Conservation (phyloP, 2,888 invertebrate species). For the Pecten maximus region DNA sequence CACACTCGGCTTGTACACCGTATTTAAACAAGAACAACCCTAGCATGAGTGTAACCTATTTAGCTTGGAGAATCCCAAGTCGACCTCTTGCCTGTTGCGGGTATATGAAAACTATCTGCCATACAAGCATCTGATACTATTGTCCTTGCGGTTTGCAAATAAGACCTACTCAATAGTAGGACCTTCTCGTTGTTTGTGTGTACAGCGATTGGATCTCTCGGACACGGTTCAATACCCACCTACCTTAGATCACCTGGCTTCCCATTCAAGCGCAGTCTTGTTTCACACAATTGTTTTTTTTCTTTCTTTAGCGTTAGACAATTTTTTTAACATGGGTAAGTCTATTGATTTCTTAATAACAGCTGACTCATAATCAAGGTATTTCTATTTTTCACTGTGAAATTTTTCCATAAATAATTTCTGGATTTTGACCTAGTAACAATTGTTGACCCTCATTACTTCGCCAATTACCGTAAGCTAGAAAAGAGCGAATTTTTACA, state of each 20-base stretch:
- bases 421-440: not conserved
- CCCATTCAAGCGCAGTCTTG: not conserved
- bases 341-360: not conserved
- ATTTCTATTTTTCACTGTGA: not conserved
- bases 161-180: not conserved
- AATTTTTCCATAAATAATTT: slow-evolving; percentile 26
- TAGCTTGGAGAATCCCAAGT: not conserved
- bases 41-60: slow-evolving; percentile 6
- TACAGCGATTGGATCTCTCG: slow-evolving; percentile 22
- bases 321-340: not conserved
- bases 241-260: slow-evolving; percentile 7
- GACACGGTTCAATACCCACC: slow-evolving; percentile 9
- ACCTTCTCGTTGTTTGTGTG: slow-evolving; percentile 17
- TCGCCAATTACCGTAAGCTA: not conserved
- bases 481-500: not conserved
- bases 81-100: slow-evolving; percentile 33
- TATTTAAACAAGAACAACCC: slow-evolving; percentile 10
- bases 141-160: slow-evolving; percentile 10
- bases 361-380: slow-evolving; percentile 20
- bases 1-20: not conserved
- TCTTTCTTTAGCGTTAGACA: not conserved
- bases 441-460: not conserved
- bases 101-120: slow-evolving; percentile 35
- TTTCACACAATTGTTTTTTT: slow-evolving; percentile 9
- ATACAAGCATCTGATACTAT: slow-evolving; percentile 14